These are phyloP conservation scores for Drosophila ustulata DNA, from an alignment of 2,888 invertebrate species.

Conservation along the genomic window DNA sequence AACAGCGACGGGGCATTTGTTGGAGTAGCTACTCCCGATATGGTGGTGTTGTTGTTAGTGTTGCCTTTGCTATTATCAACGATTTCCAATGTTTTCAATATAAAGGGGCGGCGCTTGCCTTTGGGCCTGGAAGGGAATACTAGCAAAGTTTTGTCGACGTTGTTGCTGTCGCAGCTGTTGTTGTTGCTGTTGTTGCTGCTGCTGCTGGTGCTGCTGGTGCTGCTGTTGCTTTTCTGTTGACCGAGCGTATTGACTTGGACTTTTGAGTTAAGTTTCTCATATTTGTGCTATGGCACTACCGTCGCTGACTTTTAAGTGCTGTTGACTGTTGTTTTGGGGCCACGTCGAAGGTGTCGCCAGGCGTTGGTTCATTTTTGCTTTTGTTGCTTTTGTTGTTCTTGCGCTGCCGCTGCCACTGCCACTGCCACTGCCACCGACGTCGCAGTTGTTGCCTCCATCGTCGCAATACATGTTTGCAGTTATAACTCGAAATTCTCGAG, in stretches of 20 bases:
- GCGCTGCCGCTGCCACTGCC: neutral
- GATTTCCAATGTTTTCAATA: slow-evolving; percentile 79
- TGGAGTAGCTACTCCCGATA: neutral
- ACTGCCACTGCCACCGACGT: neutral
- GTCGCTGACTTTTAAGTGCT: slow-evolving; percentile 79
- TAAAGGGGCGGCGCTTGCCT: slow-evolving; percentile 73
- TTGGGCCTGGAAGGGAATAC: slow-evolving; percentile 44
- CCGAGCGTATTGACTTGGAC: slow-evolving; percentile 80
- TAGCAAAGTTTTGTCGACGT: slow-evolving; percentile 20
- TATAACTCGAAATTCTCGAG: slow-evolving; percentile 57
- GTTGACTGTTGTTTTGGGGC: slow-evolving; percentile 83
- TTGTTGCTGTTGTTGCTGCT: slow-evolving; percentile 31
- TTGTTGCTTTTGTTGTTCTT: slow-evolving; percentile 37
- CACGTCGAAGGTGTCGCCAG: slow-evolving; percentile 82
- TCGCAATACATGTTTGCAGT: slow-evolving; percentile 47
- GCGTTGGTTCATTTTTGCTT: slow-evolving; percentile 56
- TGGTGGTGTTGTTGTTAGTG: slow-evolving; percentile 23
- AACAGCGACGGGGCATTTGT: slow-evolving; percentile 34
- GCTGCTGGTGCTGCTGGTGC: slow-evolving; percentile 42
- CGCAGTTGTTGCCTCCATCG: slow-evolving; percentile 23
- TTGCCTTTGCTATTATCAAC: slow-evolving; percentile 60
- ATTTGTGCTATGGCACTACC: slow-evolving; percentile 73
- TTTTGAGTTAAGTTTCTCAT: slow-evolving; percentile 80
- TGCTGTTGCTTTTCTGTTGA: slow-evolving; percentile 59
- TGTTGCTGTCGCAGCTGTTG: slow-evolving; percentile 31